Base-by-base conservation (phyloP, 2,113 vertebrate genomes). In the Cynopterus brachyotis region DNA sequence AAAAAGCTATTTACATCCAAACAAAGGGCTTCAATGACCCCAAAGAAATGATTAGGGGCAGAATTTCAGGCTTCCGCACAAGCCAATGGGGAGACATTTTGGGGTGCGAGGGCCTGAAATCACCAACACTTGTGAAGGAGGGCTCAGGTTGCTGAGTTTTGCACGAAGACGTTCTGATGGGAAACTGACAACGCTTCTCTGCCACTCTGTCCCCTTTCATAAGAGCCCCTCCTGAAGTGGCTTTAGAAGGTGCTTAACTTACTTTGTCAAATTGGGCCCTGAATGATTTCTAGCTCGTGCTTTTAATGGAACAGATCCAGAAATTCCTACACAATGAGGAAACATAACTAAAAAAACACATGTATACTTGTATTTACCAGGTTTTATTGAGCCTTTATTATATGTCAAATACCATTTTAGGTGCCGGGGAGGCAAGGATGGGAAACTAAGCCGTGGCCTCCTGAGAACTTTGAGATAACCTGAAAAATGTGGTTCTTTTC, bases 181-280 rank as follows among this genome's bases (percentile, higher is more conserved):
- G 32, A 45, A 37, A 30, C 1, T 8, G 70, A 40, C 4, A 3
- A 30, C 7, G 12, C 45, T 79, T 91, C 67, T 72, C 7, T 91
- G 59, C 75, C 3, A 7, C 35, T 89, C 89, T 1, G 1, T 5
- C 5, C 78, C 9, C 35, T 89, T 69, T 75, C 37, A 45, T 69
- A 64, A 87, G 92, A 78, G 55, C 50, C 91, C 60, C 89, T 91
- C 72, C 42, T 80, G 32, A 80, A 91, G 53, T 70, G 45, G 50
- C 67, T 92, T 82, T 64, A 94, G 83, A 90, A 97, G 93, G 96
- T 94, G 92, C 83, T 60, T 96, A 72, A 95, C 84, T 88, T 96
- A 96, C 76, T 76, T 95, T 90, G 62, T 96, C 95, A 80, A 91
- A 80, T 78, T 64, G 40, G 62, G 40, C 9, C 72, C 64, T 24